Base-by-base conservation (phyloP, 1,140 invertebrate genomes). In the Brachionus sp. region DNA sequence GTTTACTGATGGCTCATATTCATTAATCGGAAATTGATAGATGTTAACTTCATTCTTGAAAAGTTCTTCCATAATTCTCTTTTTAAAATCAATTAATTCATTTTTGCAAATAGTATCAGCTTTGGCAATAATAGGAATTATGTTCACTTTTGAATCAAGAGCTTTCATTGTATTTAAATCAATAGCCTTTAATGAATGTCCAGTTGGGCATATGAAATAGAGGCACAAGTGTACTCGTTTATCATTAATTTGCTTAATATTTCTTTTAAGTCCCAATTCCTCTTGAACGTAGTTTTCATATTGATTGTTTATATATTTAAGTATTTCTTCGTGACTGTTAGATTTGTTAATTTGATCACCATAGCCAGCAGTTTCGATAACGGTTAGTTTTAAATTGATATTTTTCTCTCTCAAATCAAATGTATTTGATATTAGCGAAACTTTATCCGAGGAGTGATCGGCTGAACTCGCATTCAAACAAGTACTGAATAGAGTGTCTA, bases 341-440 rank as follows among this genome's bases (percentile, higher is more conserved):
- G 98, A 95, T 89, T 99, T 99, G 89, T 99, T 98, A 70, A 99
- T 96, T 90, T 99, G 97, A 90, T 99, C 97, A 23, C 97, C 97
- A 89, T 98, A 99, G 1, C 97, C 98, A 70, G 98, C 95, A 0
- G 96, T 98, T 87, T 99, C 98, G 46, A 98, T 96, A 85, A 99
- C 93, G 0, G 96, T 98, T 83, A 99, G 90, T 92, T 98, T 98
- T 13, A 99, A 90, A 85, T 94, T 92, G 12, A 99, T 97, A 89
- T 94, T 97, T 87, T 94, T 96, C 88, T 99, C 97, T 87, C 97
- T 94, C 35, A 99, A 90, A 87, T 99, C 90, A 89, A 98, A 98
- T 4, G 95, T 97, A 86, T 98, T 95, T 95, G 93, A 89, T 97
- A 96, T 80, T 64, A 99, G 91, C 88, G 97, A 97, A 0, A 99